These are phyloP conservation scores for Drosophila varians DNA, from an alignment of 1,140 invertebrate genomes.

Conservation along the genomic window DNA sequence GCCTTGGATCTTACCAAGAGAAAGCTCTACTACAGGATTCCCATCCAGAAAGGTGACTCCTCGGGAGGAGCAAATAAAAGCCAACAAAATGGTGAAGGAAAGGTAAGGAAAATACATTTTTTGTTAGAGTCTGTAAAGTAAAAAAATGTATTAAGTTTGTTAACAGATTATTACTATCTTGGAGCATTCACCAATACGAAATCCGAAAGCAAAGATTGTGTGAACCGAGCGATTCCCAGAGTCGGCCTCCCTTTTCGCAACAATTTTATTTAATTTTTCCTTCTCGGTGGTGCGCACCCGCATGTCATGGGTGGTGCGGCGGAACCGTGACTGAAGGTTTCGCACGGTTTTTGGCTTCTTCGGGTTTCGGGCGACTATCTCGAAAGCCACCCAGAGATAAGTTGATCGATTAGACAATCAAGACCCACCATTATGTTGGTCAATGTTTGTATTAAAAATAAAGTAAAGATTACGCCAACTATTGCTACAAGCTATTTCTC, in stretches of 20 bases:
- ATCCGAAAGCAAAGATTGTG: conserved; percentile 14
- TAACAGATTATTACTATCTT: background rate
- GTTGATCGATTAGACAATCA: conserved; percentile 41
- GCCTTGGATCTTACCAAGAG: conserved; percentile 84
- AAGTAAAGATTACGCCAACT: conserved; percentile 12
- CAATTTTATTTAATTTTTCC: conserved; percentile 17
- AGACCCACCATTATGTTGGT: conserved; percentile 21
- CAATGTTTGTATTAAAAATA: conserved; percentile 6
- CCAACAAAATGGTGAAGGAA: background rate
- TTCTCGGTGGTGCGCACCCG: conserved; percentile 47
- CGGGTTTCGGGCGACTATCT: conserved; percentile 17
- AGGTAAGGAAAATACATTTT: background rate
- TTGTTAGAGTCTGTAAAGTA: background rate
- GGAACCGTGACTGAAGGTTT: conserved; percentile 39
- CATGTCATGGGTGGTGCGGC: conserved; percentile 34
- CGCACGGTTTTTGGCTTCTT: conserved; percentile 35
- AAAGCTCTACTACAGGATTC: conserved; percentile 61
- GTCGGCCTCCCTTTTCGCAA: conserved; percentile 36
- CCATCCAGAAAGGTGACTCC: background rate
- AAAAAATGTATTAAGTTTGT: background rate
- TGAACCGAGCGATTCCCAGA: conserved; percentile 21
- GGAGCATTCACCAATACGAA: background rate
- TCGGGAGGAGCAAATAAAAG: background rate
- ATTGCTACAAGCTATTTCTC: background rate
- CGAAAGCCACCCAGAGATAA: conserved; percentile 23